Evolutionary conservation across 1,140 invertebrate genomes (phyloP).

Genomic region (Melanaphis sacchari): DNA sequence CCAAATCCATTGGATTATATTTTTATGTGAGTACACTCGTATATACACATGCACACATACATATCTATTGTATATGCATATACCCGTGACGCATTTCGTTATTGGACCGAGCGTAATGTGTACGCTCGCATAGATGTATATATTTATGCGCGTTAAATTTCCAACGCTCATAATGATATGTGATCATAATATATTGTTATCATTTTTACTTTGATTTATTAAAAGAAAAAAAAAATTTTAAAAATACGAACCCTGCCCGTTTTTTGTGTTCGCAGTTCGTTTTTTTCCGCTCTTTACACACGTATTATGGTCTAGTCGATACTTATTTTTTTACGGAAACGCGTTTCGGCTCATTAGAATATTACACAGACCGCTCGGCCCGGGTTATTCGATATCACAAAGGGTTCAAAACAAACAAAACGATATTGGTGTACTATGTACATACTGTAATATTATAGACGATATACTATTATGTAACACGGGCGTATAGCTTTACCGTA

Average conservation of each 20-base stretch:
- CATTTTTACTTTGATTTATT: constrained; percentile 40
- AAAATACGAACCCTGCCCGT: not conserved
- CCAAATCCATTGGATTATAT: constrained; percentile 51
- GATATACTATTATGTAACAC: not conserved
- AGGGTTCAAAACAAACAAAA: constrained; percentile 37
- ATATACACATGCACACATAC: not conserved
- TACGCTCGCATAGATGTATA: not conserved
- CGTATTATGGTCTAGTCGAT: not conserved
- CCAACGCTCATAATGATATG: not conserved
- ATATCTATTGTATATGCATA: not conserved
- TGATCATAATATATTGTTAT: not conserved
- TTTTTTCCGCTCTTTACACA: not conserved
- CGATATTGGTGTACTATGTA: not conserved
- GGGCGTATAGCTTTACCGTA: not conserved
- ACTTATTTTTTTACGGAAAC: not conserved
- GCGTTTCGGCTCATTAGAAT: constrained; percentile 33
- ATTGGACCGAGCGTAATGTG: not conserved
- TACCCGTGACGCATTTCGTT: constrained; percentile 26
- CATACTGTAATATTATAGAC: not conserved
- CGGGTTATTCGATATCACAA: not conserved
- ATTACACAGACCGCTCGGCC: not conserved
- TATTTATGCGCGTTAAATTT: not conserved
- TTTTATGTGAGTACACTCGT: not conserved
- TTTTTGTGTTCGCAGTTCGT: not conserved
- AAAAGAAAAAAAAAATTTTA: not conserved